Conservation (phyloP, 30 jellyfish, hydroid and myxozoan genomes). For the Aurelia sp. region DNA sequence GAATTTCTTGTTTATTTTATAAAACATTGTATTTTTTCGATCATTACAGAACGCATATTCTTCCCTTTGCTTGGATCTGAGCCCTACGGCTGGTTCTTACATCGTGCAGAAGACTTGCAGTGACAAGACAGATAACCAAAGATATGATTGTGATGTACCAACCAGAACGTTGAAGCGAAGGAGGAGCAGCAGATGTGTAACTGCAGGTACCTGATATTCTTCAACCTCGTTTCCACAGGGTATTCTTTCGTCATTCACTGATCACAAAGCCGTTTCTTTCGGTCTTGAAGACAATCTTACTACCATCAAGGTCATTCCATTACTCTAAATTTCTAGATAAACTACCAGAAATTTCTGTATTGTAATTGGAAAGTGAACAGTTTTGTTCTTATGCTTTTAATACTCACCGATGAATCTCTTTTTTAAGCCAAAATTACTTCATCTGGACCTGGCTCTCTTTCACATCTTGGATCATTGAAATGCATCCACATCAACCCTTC, state of each 20-base stretch:
- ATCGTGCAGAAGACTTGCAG: constrained; percentile 82
- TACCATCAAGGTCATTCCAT: too few species aligned
- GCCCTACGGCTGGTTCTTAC: constrained; percentile 50
- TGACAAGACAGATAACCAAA: constrained; percentile 55
- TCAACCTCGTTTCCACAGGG: too few species aligned
- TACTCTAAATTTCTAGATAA: too few species aligned
- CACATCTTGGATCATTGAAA: constrained; percentile 92
- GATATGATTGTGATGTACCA: constrained; percentile 83
- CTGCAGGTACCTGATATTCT: constrained; percentile 54
- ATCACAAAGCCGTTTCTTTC: too few species aligned
- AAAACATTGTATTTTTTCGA: too few species aligned
- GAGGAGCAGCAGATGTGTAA: constrained; percentile 80
- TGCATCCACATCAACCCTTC: constrained; percentile 86
- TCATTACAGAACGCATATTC: constrained; percentile 80
- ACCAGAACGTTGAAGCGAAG: constrained; percentile 89
- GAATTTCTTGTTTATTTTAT: too few species aligned
- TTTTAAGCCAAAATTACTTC: constrained; percentile 70
- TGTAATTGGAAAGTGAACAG: too few species aligned
- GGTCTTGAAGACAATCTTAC: too few species aligned
- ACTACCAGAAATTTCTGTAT: too few species aligned
- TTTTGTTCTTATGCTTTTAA: too few species aligned
- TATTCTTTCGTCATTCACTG: too few species aligned
- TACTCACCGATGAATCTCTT: background rate
- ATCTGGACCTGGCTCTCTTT: constrained; percentile 92
- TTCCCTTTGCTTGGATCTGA: constrained; percentile 74